These are phyloP conservation scores for Psilanteris sp. DNA, from an alignment of 1,140 invertebrate species.

Conservation along the genomic window DNA sequence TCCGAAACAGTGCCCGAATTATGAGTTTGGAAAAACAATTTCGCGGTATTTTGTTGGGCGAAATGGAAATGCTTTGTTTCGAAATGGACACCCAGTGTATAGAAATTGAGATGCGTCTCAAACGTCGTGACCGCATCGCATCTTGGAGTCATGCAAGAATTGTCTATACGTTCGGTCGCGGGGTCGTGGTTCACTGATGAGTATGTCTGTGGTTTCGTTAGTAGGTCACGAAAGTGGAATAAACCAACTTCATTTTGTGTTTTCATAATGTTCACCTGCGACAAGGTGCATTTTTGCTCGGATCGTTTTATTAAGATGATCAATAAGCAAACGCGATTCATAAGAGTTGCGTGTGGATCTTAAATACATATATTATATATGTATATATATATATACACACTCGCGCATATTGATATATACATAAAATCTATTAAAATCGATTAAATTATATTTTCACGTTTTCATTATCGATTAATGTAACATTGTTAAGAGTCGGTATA, in stretches of 20 bases:
- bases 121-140: constrained; percentile 32
- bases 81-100: constrained; percentile 8
- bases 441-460: no score
- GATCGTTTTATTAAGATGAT: constrained; percentile 1
- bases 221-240: constrained; percentile 56
- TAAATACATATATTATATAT: neutral
- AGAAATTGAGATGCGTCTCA: constrained; percentile 30
- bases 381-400: no score
- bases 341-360: no score
- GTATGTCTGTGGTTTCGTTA: constrained; percentile 47
- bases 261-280: constrained; percentile 47
- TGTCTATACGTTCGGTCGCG: constrained; percentile 35
- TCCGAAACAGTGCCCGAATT: no score
- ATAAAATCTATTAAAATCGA: no score
- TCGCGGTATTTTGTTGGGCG: no score
- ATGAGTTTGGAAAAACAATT: no score
- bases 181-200: constrained; percentile 53
- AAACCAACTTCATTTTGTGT: constrained; percentile 30
- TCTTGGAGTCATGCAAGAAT: constrained; percentile 43
- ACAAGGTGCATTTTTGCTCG: constrained; percentile 13
- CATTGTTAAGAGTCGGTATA: no score
- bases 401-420: no score
- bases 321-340: no score
- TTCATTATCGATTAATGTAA: no score
- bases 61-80: no score